Percentiles rank a stretch among this genome's conserved stretches.
These are phyloP conservation scores for Ammodytes marinus DNA, from an alignment of 2,113 vertebrate genomes.

Conservation along the genomic window DNA sequence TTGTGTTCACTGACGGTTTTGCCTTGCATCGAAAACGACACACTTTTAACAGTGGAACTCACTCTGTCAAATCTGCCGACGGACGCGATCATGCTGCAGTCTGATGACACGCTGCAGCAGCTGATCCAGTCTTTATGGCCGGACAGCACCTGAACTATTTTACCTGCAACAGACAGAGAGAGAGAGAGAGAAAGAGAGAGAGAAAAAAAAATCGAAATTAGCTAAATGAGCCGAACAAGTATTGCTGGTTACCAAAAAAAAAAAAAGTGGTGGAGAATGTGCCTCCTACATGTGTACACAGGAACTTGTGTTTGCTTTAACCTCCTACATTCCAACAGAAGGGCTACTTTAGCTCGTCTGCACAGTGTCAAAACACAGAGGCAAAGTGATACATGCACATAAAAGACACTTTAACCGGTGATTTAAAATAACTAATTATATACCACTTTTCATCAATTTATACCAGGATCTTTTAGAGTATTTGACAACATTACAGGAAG, in stretches of 20 bases:
- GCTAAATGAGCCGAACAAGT: not conserved
- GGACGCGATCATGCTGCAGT: constrained; percentile 96
- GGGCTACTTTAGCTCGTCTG: not conserved
- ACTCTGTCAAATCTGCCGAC: constrained; percentile 93
- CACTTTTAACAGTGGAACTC: constrained; percentile 72
- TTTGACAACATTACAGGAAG: not conserved
- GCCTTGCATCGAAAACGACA: not conserved
- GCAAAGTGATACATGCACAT: not conserved
- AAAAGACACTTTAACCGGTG: not conserved
- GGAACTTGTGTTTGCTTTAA: constrained; percentile 21
- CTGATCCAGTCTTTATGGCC: constrained; percentile 96
- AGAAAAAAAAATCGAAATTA: not conserved
- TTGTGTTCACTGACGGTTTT: not conserved
- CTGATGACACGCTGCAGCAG: constrained; percentile 93
- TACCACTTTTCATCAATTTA: not conserved
- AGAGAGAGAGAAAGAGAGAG: not conserved
- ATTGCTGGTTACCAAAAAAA: not conserved
- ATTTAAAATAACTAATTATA: not conserved
- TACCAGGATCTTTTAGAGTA: not conserved
- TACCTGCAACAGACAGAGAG: constrained; percentile 79
- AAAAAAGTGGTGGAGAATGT: not conserved
- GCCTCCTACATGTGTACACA: not conserved
- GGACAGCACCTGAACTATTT: constrained; percentile 89
- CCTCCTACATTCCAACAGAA: not conserved
- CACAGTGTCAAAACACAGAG: not conserved